A percentile compares a stretch with the other conserved stretches of the same genome.
Evolutionary conservation across 2,888 invertebrate genomes (phyloP).

Genomic region (Sussaba pulchella): DNA sequence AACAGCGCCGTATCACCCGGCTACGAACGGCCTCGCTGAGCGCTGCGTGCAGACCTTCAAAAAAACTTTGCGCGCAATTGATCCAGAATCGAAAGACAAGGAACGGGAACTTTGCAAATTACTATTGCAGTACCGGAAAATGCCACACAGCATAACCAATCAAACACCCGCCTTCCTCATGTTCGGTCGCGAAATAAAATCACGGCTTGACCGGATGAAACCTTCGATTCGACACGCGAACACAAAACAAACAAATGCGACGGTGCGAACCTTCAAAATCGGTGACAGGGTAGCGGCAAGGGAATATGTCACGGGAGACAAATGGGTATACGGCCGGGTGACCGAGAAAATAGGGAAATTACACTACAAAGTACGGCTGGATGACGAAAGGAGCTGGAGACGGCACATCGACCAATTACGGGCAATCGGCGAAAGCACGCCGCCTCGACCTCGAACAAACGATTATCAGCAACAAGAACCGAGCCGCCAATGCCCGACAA

Average conservation of each 20-base stretch:
- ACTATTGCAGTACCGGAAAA: constrained; percentile 38
- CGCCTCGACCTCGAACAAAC: constrained; percentile 7
- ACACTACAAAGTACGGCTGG: constrained; percentile 1
- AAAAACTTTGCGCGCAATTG: constrained; percentile 16
- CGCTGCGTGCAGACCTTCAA: constrained; percentile 50
- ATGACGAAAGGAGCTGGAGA: constrained; percentile 12
- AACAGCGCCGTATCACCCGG: constrained; percentile 61
- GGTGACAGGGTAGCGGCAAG: constrained; percentile 33
- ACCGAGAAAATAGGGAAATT: constrained; percentile 1
- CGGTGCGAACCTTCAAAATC: constrained; percentile 27
- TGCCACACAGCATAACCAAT: constrained; percentile 52
- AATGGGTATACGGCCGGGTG: constrained; percentile 33
- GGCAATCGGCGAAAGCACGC: not conserved
- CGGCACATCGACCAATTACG: constrained; percentile 2
- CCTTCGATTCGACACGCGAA: no score
- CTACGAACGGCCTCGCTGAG: constrained; percentile 57
- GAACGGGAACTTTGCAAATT: constrained; percentile 27
- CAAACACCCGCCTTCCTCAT: constrained; percentile 38
- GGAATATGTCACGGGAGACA: constrained; percentile 14
- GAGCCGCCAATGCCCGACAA: constrained; percentile 8
- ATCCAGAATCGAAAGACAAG: constrained; percentile 13
- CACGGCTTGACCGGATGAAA: constrained; percentile 10
- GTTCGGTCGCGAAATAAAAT: constrained; percentile 19
- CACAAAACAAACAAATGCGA: not conserved
- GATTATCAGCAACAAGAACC: not conserved